A percentile compares a stretch with the other conserved stretches of the same genome.
phyloP scores from a whole-genome alignment of 2,113 vertebrate species.

The Dolichallabes microphthalmus region DNA sequence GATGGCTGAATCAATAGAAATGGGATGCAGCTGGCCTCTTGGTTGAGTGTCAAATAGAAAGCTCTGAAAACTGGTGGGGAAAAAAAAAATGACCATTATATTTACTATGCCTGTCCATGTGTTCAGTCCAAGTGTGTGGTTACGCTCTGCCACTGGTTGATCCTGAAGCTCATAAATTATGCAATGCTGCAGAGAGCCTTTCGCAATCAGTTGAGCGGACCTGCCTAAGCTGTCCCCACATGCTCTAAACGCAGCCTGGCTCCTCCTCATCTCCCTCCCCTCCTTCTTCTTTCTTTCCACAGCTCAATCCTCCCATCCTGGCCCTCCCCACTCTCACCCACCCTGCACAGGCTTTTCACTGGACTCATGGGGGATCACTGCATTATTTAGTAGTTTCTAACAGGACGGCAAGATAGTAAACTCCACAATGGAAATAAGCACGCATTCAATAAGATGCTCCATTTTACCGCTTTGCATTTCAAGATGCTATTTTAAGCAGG shows the following conservation, averaged over 20 bases:
- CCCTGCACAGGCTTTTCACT: conserved; percentile 23
- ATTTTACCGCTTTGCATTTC: background rate
- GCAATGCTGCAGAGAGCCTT: conserved; percentile 71
- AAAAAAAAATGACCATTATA: conserved; percentile 34
- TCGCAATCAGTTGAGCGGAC: conserved; percentile 61
- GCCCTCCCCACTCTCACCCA: conserved; percentile 18
- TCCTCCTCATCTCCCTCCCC: conserved; percentile 17
- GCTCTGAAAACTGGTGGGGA: conserved; percentile 4
- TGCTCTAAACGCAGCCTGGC: conserved; percentile 46
- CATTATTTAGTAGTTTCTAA: conserved; percentile 67
- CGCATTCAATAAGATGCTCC: background rate
- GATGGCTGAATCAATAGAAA: background rate
- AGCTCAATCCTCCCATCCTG: conserved; percentile 8
- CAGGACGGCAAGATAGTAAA: conserved; percentile 51
- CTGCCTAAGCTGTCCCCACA: conserved; percentile 53
- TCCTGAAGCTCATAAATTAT: conserved; percentile 69
- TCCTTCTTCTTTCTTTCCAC: background rate
- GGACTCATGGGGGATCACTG: conserved; percentile 55
- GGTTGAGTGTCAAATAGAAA: conserved; percentile 30
- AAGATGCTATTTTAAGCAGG: background rate
- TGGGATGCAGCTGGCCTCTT: background rate
- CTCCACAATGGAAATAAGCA: conserved; percentile 40
- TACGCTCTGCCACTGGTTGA: conserved; percentile 58
- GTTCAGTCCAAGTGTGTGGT: conserved; percentile 45
- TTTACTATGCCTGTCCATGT: background rate